Percentiles rank a stretch among this genome's conserved stretches.
phyloP scores from a whole-genome alignment of 2,113 vertebrate genomes.

The Stigmatopora argus region DNA sequence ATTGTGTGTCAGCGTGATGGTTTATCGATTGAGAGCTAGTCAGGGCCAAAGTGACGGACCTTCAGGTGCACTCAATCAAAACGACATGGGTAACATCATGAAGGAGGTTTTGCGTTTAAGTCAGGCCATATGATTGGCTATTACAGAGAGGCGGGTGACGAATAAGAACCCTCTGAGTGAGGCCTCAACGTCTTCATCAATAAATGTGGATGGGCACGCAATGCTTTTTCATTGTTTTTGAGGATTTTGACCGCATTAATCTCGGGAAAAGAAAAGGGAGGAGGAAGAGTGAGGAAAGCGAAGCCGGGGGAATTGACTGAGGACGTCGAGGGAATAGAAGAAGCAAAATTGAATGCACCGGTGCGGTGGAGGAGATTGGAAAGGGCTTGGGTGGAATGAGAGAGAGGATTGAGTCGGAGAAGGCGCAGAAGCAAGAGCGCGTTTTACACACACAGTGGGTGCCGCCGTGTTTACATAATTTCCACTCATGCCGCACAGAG shows the following conservation, averaged over 20 bases:
- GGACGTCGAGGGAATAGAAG: constrained; percentile 48
- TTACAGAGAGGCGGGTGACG: constrained; percentile 61
- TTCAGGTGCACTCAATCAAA: constrained; percentile 69
- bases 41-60: constrained; percentile 46
- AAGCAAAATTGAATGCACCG: constrained; percentile 57
- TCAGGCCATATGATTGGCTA: constrained; percentile 63
- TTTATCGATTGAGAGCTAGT: constrained; percentile 57
- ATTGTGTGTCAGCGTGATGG: constrained; percentile 47
- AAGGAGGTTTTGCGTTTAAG: constrained; percentile 41
- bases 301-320: constrained; percentile 28
- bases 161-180: constrained; percentile 54
- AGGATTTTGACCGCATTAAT: constrained; percentile 62
- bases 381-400: constrained; percentile 38
- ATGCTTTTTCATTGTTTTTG: constrained; percentile 65
- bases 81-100: constrained; percentile 57
- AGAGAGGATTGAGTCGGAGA: constrained; percentile 35
- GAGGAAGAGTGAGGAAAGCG: constrained; percentile 20
- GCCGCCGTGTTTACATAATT: constrained; percentile 2
- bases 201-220: constrained; percentile 45
- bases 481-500: neutral
- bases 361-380: constrained; percentile 51
- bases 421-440: constrained; percentile 5
- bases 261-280: constrained; percentile 40
- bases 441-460: neutral
- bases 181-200: constrained; percentile 52